A percentile compares a stretch with the other conserved stretches of the same genome.
phyloP scores from a whole-genome alignment of 2,113 vertebrate genomes.

The Puffinus mauretanicus region DNA sequence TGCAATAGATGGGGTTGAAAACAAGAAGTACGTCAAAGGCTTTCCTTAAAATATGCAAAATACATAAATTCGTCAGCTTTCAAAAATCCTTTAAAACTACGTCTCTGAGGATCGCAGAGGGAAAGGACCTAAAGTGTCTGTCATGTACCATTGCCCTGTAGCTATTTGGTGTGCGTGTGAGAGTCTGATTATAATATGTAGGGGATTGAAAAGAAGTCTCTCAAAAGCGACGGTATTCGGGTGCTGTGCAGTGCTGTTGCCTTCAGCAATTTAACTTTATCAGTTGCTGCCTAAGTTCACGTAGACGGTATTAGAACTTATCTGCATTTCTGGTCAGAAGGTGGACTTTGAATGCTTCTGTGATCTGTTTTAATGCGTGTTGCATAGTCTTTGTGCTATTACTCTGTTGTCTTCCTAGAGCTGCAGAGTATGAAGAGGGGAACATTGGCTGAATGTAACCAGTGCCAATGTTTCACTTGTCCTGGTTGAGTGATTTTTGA shows the following conservation, averaged over 20 bases:
- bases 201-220: rapidly evolving
- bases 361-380: not conserved
- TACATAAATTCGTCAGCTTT: not conserved
- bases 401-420: not conserved
- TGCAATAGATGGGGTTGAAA: not conserved
- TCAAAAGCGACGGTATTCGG: rapidly evolving
- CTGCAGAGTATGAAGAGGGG: not conserved
- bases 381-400: not conserved
- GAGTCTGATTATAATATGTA: rapidly evolving
- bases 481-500: not conserved
- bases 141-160: rapidly evolving
- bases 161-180: not conserved
- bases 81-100: not conserved
- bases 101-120: not conserved
- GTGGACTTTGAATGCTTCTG: not conserved
- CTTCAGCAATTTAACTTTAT: not conserved
- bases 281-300: not conserved
- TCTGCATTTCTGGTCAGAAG: not conserved
- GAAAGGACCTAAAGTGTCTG: not conserved
- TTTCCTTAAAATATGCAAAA: not conserved
- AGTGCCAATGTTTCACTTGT: not conserved
- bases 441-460: rapidly evolving
- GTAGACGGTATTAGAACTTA: not conserved
- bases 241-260: not conserved
- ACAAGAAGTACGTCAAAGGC: not conserved